These are phyloP conservation scores for Heteromormyrus szaboi DNA, from an alignment of 2,797 vertebrate genomes.

Conservation along the genomic window DNA sequence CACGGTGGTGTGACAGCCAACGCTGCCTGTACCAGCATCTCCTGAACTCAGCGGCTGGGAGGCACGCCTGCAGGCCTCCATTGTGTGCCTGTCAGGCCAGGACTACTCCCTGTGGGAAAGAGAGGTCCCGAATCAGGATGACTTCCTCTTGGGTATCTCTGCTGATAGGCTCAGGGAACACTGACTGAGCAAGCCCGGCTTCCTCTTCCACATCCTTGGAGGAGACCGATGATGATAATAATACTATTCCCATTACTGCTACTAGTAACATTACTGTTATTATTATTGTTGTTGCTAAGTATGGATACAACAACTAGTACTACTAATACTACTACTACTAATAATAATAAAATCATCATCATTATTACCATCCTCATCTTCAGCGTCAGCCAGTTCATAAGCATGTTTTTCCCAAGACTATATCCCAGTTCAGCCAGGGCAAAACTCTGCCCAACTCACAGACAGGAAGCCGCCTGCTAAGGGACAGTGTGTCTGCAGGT, in stretches of 20 bases:
- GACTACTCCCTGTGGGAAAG: conserved; percentile 13
- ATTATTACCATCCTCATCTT: not conserved
- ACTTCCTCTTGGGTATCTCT: conserved; percentile 4
- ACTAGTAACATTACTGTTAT: not conserved
- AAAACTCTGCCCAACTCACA: not conserved
- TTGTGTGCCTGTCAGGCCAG: conserved; percentile 10
- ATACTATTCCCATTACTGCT: not conserved
- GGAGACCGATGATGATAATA: not conserved
- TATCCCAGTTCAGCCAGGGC: not conserved
- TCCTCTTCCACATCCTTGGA: not conserved
- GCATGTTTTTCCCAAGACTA: not conserved
- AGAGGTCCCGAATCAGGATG: not conserved
- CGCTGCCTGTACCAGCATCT: not conserved
- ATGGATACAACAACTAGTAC: not conserved
- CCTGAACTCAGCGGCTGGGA: not conserved
- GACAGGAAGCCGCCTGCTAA: not conserved
- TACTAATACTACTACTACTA: not conserved
- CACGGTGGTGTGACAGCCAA: not conserved
- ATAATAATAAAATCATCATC: not conserved
- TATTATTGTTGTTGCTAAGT: not conserved
- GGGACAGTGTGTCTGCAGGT: not conserved
- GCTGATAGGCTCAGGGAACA: not conserved
- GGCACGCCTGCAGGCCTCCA: not conserved
- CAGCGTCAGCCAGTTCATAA: not conserved
- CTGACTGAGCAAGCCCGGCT: not conserved